Base-by-base conservation (phyloP, 2,888 invertebrate genomes). In the Eristalis arbustorum region DNA sequence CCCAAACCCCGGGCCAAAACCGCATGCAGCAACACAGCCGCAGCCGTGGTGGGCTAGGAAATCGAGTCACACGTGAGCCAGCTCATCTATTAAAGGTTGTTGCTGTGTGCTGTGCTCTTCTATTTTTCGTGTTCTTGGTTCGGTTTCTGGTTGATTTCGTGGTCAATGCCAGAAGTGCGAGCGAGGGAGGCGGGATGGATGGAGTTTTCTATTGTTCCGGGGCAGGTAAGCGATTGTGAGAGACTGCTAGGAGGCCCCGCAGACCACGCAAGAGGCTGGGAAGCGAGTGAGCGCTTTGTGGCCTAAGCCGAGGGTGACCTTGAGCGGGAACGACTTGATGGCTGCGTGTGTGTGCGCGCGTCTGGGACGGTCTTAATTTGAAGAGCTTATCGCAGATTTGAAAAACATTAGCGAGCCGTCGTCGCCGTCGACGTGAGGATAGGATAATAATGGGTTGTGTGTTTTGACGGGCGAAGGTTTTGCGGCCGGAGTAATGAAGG, bases 131-230 rank as follows among this genome's bases (percentile, higher is more conserved):
- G 49, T 40, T 56, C 57, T 57, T 25, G 23, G 22, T 18, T 57
- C 18, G 23, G 22, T 18, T 59, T 49, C 34, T 31, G 66, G 56
- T 69, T 56, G 62, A 76, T 67, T 84, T 84, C 84, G 75, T 84
- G 84, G 84, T 84, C 84, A 84, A 80, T 84, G 75, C 67, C 84
- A 72, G n/a, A n/a, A n/a, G 69, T 34, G 42, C n/a, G 42, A 1
- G 31, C 25, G 25, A 3, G 31, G 14, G 42, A n/a, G 11, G 62
- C 56, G 25, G 34, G 23, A 40, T 14, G 49, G 59, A 42, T 66
- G 14, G 34, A 14, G 31, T 61, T 59, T 37, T 61, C 34, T 66
- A 49, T 73, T 75, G 66, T 84, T 72, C 25, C 13, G 56, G 49
- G 49, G 49, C 49, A 18, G 18, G 49, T 49, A 18, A 49, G 49